These are phyloP conservation scores for Taurulus bubalis DNA, from an alignment of 2,113 vertebrate genomes.

Conservation along the genomic window DNA sequence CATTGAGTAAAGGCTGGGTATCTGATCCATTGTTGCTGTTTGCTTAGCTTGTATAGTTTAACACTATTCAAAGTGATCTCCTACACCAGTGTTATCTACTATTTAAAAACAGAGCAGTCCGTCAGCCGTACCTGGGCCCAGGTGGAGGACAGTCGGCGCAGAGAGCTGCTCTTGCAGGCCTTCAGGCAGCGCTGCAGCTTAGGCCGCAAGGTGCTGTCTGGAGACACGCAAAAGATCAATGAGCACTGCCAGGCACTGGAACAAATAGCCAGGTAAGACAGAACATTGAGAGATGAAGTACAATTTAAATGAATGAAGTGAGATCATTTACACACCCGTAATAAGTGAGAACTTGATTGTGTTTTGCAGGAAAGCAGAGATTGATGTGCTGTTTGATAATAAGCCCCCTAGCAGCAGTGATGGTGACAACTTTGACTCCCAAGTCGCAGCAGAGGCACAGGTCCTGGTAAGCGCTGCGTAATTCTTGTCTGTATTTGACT, in stretches of 20 bases:
- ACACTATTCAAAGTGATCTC: neutral
- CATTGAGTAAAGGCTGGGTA: neutral
- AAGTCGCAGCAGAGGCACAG: slow-evolving; percentile 72
- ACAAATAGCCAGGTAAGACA: slow-evolving; percentile 71
- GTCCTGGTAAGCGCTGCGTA: slow-evolving; percentile 77
- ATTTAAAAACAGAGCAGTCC: slow-evolving; percentile 69
- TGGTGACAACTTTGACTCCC: slow-evolving; percentile 34
- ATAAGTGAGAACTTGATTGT: neutral
- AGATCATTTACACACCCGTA: neutral
- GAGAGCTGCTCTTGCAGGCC: slow-evolving; percentile 78
- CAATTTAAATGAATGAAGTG: neutral
- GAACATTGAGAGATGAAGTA: neutral
- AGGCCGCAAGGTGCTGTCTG: slow-evolving; percentile 55
- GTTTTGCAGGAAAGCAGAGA: slow-evolving; percentile 78
- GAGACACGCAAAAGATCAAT: slow-evolving; percentile 60
- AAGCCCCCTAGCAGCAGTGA: slow-evolving; percentile 49
- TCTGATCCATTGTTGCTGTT: neutral
- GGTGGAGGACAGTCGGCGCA: slow-evolving; percentile 66
- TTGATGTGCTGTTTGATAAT: slow-evolving; percentile 75
- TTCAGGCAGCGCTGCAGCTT: slow-evolving; percentile 69
- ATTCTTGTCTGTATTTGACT: slow-evolving; percentile 3
- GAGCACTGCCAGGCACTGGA: slow-evolving; percentile 69
- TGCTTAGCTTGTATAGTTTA: neutral
- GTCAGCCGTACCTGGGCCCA: slow-evolving; percentile 60
- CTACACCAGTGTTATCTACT: neutral